phyloP scores from a whole-genome alignment of 2,888 invertebrate species.

The Drosophila leonis region DNA sequence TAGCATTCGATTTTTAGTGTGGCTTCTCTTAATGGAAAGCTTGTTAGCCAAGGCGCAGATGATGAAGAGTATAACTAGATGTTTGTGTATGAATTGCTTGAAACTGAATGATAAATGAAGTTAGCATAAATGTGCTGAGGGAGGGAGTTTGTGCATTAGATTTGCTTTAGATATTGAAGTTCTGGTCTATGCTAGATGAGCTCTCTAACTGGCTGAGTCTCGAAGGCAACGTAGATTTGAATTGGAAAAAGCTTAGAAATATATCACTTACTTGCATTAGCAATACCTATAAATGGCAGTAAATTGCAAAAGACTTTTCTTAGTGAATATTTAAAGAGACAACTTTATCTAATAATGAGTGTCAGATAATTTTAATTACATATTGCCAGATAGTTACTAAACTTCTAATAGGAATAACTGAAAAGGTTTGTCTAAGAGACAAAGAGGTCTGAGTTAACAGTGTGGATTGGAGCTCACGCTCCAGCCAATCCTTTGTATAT shows the following conservation, averaged over 20 bases:
- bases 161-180: neutral
- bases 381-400: too few species aligned
- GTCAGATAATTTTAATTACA: too few species aligned
- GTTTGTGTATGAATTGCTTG: neutral
- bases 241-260: too few species aligned
- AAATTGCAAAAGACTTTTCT: too few species aligned
- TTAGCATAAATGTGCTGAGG: neutral
- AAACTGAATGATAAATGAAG: neutral
- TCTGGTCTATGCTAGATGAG: neutral
- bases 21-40: constrained; percentile 25
- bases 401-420: too few species aligned
- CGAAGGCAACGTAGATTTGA: neutral
- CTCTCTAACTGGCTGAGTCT: neutral
- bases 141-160: neutral
- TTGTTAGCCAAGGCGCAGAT: constrained; percentile 22
- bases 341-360: too few species aligned
- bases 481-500: too few species aligned
- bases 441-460: neutral
- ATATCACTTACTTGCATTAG: too few species aligned
- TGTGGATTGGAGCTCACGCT: too few species aligned
- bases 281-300: too few species aligned
- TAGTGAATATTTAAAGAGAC: too few species aligned
- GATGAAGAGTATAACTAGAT: constrained; percentile 8
- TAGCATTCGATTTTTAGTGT: constrained; percentile 36
- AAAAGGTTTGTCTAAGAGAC: too few species aligned